These are phyloP conservation scores for Salvelinus sp. DNA, from an alignment of 2,113 vertebrate genomes.

Conservation along the genomic window DNA sequence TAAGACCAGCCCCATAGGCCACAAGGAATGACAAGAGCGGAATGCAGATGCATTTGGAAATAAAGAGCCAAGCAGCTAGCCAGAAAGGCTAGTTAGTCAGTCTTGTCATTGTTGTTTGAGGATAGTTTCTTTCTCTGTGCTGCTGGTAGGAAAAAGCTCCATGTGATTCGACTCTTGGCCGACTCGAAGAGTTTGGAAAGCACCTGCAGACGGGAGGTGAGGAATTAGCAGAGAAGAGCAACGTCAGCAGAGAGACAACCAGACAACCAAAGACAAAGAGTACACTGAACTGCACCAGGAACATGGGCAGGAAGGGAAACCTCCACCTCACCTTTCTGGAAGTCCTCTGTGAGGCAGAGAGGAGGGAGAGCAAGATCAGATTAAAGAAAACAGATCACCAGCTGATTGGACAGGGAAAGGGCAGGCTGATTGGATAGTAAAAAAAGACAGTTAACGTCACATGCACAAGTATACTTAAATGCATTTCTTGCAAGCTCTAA, in stretches of 20 bases:
- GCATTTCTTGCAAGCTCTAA: too few relatives aligned
- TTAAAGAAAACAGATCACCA: constrained; percentile 31
- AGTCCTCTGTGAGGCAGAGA: constrained; percentile 81
- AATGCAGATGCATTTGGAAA: not conserved
- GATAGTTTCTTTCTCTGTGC: constrained; percentile 77
- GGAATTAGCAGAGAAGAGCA: constrained; percentile 27
- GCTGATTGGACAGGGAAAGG: constrained; percentile 46
- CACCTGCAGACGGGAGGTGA: constrained; percentile 83
- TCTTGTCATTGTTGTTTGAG: constrained; percentile 90
- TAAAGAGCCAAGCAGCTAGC: not conserved
- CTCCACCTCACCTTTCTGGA: constrained; percentile 82
- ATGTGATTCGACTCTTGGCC: constrained; percentile 81
- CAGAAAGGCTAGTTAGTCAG: constrained; percentile 70
- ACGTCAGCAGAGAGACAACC: not conserved
- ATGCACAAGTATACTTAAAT: too few relatives aligned
- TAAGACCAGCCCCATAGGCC: not conserved
- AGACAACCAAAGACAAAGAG: not conserved
- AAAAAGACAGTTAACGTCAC: not conserved
- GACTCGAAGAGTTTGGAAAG: constrained; percentile 90
- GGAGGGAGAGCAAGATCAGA: constrained; percentile 50
- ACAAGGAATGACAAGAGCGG: not conserved
- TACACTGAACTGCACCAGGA: not conserved
- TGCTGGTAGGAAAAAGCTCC: constrained; percentile 79
- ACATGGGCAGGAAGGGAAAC: constrained; percentile 13
- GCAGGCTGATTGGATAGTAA: not conserved